Percentiles rank a stretch among this genome's conserved stretches.
These are phyloP conservation scores for Lasioglossum albipes DNA, from an alignment of 1,140 invertebrate species.

Conservation along the genomic window DNA sequence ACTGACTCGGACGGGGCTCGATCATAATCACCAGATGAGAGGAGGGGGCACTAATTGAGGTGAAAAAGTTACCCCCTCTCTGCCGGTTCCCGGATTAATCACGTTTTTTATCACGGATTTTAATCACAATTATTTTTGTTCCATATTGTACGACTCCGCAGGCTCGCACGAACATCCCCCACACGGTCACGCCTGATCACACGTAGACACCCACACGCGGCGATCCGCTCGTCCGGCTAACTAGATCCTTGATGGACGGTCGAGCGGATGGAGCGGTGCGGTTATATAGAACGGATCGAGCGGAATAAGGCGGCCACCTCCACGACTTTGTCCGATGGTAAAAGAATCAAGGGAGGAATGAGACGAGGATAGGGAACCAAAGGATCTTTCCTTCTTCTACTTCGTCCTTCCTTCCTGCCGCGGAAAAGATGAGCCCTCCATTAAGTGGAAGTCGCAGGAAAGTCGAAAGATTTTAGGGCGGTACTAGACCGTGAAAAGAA, in stretches of 20 bases:
- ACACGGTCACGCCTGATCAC: no score
- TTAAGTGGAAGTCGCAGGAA: slow-evolving; percentile 39
- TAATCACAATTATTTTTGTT: no score
- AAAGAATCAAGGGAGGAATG: slow-evolving; percentile 29
- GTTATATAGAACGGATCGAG: slow-evolving; percentile 56
- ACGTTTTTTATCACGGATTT: no score
- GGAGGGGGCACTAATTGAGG: no score
- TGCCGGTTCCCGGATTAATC: no score
- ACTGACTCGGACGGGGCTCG: no score
- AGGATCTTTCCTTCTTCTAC: slow-evolving; percentile 15
- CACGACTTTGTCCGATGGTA: slow-evolving; percentile 52
- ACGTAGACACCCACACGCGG: not conserved
- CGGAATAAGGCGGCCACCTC: slow-evolving; percentile 52
- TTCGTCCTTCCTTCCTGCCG: not conserved
- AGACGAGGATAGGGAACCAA: slow-evolving; percentile 6
- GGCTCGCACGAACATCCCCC: no score
- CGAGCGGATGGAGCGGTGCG: slow-evolving; percentile 48
- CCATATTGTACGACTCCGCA: no score
- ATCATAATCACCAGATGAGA: no score
- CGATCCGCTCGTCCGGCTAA: slow-evolving; percentile 37
- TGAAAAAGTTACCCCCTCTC: no score
- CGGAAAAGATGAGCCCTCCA: slow-evolving; percentile 44
- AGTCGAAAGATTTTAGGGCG: slow-evolving; percentile 47
- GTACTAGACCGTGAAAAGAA: slow-evolving; percentile 6
- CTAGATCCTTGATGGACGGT: slow-evolving; percentile 60